phyloP scores from a whole-genome alignment of 2,113 vertebrate genomes.

The Lampris megalopsis region DNA sequence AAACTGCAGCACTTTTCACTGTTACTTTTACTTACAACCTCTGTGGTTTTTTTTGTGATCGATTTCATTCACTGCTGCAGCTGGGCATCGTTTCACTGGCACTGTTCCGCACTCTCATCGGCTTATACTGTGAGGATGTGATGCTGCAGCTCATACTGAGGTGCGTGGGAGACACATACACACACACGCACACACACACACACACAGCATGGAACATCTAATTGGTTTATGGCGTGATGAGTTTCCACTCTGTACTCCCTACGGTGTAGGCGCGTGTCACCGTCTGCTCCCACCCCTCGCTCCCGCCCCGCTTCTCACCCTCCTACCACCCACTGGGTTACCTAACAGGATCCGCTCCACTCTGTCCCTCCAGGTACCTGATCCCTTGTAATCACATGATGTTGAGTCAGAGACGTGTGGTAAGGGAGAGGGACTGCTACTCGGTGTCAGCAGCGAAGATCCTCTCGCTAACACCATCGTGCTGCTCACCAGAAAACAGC shows the following conservation, averaged over 20 bases:
- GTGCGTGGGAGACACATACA: constrained; percentile 71
- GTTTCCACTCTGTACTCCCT: constrained; percentile 25
- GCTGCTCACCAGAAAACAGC: constrained; percentile 89
- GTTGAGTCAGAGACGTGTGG: constrained; percentile 91
- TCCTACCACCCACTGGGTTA: constrained; percentile 9
- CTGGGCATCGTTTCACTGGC: constrained; percentile 95
- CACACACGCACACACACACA: constrained; percentile 15
- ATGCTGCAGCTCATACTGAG: constrained; percentile 96
- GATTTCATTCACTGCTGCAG: constrained; percentile 73
- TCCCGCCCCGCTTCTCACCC: neutral
- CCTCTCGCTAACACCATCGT: constrained; percentile 90
- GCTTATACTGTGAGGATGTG: constrained; percentile 96
- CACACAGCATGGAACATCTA: constrained; percentile 23
- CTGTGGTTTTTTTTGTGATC: neutral
- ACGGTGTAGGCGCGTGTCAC: neutral
- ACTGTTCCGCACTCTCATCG: constrained; percentile 93
- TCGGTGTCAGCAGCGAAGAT: constrained; percentile 93
- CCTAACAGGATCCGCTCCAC: constrained; percentile 38
- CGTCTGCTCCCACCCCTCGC: constrained; percentile 17
- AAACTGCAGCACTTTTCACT: neutral
- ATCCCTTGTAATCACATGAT: constrained; percentile 98
- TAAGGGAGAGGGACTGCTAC: constrained; percentile 94
- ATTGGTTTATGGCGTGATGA: constrained; percentile 45
- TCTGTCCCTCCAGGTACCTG: constrained; percentile 87
- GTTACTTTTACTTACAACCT: neutral